Evolutionary conservation across 2,888 invertebrate species (phyloP), one percentile per base, ranked within the genome.

Genomic region (Scaptodrosophila latifasciaeformis): DNA sequence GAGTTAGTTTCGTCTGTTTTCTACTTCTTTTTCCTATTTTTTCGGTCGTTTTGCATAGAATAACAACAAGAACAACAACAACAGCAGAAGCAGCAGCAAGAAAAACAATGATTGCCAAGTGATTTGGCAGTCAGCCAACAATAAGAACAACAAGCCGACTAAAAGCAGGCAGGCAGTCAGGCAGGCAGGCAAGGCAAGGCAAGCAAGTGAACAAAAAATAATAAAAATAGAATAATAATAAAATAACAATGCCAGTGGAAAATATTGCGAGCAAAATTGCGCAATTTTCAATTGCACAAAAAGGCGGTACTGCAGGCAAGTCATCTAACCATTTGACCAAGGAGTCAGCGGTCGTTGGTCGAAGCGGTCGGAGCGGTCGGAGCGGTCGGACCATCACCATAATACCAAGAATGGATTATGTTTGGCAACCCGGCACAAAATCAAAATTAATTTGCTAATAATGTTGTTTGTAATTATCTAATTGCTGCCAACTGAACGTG

Each of bases 371-470:
- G n/a, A n/a, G n/a, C n/a, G n/a, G n/a, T n/a, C n/a, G n/a, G n/a
- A n/a, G n/a, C n/a, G n/a, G n/a, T n/a, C n/a, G n/a, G n/a, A n/a
- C n/a, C n/a, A n/a, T n/a, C n/a, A n/a, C n/a, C n/a, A n/a, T n/a
- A n/a, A n/a, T n/a, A n/a, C n/a, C n/a, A n/a, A 3, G 24, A 24
- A 7, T 3, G 24, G 24, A 3, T 24, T 3, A 5, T 7, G 24
- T 24, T 40, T 51, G 51, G 59, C 59, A 58, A 35, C 15, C 44
- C 35, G 35, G 56, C 64, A 62, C 58, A 52, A 62, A 65, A 62
- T 65, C 65, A 65, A 65, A 62, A 59, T 63, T 65, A 65, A 65
- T 65, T 65, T 65, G 62, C 63, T 62, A 62, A 65, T 65, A 65
- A 65, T 65, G 61, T 62, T 62, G 65, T 58, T 24, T 49, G 64